Conservation (phyloP, 1,140 invertebrate species). For the Anoplophora glabripennis region DNA sequence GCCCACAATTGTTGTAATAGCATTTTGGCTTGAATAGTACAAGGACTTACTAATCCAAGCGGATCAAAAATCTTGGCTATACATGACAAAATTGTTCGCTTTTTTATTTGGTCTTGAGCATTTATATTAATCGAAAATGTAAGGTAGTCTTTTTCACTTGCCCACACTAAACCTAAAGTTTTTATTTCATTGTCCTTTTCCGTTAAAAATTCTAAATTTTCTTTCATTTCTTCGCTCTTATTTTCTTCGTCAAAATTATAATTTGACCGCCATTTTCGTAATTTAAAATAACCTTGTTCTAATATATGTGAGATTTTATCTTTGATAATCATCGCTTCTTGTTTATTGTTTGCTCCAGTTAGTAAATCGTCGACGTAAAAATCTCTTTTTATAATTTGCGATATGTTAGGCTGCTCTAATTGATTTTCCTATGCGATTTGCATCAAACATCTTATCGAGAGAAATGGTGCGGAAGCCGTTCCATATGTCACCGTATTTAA, state of each 20-base stretch:
- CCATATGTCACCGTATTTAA: constrained; percentile 43
- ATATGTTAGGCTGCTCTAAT: not conserved
- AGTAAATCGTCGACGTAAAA: constrained; percentile 49
- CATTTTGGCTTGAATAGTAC: constrained; percentile 46
- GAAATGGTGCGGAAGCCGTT: constrained; percentile 26
- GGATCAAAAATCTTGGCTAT: constrained; percentile 39
- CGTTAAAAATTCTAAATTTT: no score
- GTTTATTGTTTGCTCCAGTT: constrained; percentile 29
- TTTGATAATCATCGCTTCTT: constrained; percentile 24
- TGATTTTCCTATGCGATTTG: constrained; percentile 9
- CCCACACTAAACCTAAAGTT: constrained; percentile 35
- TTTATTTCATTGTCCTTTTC: no score
- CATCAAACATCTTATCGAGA: constrained; percentile 23
- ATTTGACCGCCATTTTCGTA: constrained; percentile 49
- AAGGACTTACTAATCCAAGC: constrained; percentile 40
- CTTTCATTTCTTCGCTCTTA: no score
- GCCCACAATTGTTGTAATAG: constrained; percentile 48
- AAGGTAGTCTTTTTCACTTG: constrained; percentile 28
- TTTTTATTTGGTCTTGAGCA: no score
- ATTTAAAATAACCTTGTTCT: constrained; percentile 29
- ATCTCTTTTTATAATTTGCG: constrained; percentile 26
- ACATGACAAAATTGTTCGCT: no score
- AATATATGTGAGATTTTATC: constrained; percentile 20
- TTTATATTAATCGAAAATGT: no score
- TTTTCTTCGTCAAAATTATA: no score